Evolutionary conservation across 2,888 invertebrate genomes (phyloP).

Genomic region (Piscicola geometra): DNA sequence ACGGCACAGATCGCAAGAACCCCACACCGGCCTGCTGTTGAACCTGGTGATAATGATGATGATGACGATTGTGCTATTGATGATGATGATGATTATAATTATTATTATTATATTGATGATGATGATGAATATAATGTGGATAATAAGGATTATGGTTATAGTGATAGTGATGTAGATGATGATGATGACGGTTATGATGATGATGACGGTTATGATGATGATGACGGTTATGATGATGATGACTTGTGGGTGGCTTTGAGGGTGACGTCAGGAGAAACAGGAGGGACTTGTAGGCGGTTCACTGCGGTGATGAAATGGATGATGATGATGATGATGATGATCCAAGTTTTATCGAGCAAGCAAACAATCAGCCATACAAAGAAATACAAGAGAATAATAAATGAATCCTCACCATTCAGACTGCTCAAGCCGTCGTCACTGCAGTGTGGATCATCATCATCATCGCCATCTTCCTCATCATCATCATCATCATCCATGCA

Average conservation of each 20-base stretch:
- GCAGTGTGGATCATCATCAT: too few species aligned
- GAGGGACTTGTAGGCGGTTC: constrained; percentile 44
- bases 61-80: not conserved
- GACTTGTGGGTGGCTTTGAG: constrained; percentile 49
- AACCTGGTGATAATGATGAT: constrained; percentile 43
- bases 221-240: too few species aligned
- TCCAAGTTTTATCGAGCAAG: too few species aligned
- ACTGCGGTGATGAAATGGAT: constrained; percentile 30
- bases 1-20: constrained; percentile 52
- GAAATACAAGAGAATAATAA: too few species aligned
- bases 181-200: not conserved
- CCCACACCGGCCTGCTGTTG: constrained; percentile 47
- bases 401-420: not conserved
- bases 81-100: not conserved
- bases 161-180: not conserved
- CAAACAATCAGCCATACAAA: not conserved
- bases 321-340: too few species aligned
- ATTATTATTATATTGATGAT: not conserved
- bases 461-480: too few species aligned
- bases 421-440: not conserved
- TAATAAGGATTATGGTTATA: too few species aligned
- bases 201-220: not conserved
- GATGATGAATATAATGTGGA: constrained; percentile 47
- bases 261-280: constrained; percentile 64
- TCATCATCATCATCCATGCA: too few species aligned